These are phyloP conservation scores for Lasioglossum albipes DNA, from an alignment of 1,140 invertebrate genomes.

Conservation along the genomic window DNA sequence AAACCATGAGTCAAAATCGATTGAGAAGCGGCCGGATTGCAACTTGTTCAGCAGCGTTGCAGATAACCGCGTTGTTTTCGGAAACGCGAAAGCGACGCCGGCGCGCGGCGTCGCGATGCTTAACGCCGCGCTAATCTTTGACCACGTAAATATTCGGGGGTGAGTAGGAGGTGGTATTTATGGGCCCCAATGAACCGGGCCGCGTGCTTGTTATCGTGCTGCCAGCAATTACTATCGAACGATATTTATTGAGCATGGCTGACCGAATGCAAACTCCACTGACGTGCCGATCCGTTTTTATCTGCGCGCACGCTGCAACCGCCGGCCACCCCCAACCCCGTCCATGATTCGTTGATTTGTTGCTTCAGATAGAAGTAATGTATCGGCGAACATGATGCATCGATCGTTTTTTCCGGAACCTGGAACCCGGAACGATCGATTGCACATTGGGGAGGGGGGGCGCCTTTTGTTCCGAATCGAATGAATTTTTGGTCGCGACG, in stretches of 20 bases:
- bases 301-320: not conserved
- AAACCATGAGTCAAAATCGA: too few relatives aligned
- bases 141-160: not conserved
- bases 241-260: constrained; percentile 13
- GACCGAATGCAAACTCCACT: not conserved
- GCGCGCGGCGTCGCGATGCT: not conserved
- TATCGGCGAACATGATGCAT: not conserved
- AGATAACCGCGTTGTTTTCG: not conserved
- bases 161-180: not conserved
- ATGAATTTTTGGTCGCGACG: not conserved
- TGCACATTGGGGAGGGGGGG: not conserved
- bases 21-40: too few relatives aligned
- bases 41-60: not conserved
- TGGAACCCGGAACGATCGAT: not conserved
- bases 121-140: not conserved
- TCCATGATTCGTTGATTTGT: constrained; percentile 3
- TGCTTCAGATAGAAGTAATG: constrained; percentile 9
- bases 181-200: not conserved
- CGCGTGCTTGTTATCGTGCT: constrained; percentile 7
- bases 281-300: not conserved
- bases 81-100: not conserved
- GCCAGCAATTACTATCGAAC: constrained; percentile 20
- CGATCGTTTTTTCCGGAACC: not conserved
- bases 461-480: not conserved
- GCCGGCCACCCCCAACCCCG: not conserved